Base-by-base conservation (phyloP, 2,797 vertebrate genomes). In the Rhabdomys pumilio region DNA sequence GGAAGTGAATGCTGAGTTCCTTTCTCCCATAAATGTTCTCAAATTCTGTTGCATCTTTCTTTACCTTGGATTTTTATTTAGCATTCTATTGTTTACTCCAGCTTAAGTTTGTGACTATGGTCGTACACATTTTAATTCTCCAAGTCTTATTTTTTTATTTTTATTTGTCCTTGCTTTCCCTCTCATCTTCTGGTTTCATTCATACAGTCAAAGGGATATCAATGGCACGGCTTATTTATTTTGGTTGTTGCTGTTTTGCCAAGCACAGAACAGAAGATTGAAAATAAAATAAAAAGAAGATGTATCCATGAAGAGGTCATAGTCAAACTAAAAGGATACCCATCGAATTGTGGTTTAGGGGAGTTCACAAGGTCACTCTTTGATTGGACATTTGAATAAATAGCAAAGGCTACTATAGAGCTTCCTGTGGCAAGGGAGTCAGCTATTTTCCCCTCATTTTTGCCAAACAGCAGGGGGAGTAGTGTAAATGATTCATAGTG, bases 181-280 rank as follows among this genome's bases (percentile, higher is more conserved):
- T 4, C 61, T 67, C 3, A 76, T 87, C 83, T 86, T 89, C n/a
- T 89, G 44, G 22, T 87, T 92, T 77, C 19, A 12, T 93, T 93
- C n/a, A 82, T 44, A n/a, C 2, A 65, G 20, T 29, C 41, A 94
- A 63, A 41, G 8, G 81, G 53, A 50, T 84, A 84, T 1, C 83
- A 47, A 41, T 90, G 57, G 0, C 77, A 13, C 5, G 4, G 4
- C 50, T 50, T 53, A 81, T 38, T 55, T 80, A 57, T n/a, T 59
- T n/a, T 59, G n/a, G 34, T 81, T 81, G 13, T 79, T 34, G 50
- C 38, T 53, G 26, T 79, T 95, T 91, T 55, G 65, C 29, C 10
- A 89, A 89, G 9, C 26, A 47, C 26, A 89, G 47, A 63, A 81
- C 9, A 34, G 72, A 92, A 73, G 12, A 82, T 53, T 91, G 84